Percentiles rank a stretch among this genome's conserved stretches.
phyloP scores from a whole-genome alignment of 1,140 invertebrate genomes.

The Rhopalosiphum padi region DNA sequence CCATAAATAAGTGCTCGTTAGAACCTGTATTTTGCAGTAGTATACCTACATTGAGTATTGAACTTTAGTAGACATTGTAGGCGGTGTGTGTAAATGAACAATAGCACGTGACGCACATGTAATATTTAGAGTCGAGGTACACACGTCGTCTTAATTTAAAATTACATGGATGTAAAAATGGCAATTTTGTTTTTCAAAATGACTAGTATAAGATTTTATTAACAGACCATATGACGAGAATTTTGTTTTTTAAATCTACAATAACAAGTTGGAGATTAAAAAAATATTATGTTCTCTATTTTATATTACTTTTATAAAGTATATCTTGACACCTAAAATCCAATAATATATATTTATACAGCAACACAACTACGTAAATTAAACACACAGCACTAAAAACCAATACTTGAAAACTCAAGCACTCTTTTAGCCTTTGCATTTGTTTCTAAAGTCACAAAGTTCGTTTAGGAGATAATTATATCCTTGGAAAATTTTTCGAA shows the following conservation, averaged over 20 bases:
- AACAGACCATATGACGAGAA: not conserved
- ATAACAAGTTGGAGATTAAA: not conserved
- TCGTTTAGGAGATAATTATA: not conserved
- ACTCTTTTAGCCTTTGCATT: not conserved
- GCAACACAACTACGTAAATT: not conserved
- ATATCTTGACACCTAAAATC: not conserved
- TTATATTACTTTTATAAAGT: not conserved
- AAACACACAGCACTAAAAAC: not conserved
- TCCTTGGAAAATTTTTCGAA: not conserved
- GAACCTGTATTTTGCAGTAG: not conserved
- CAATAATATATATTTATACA: not conserved
- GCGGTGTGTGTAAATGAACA: slow-evolving; percentile 18
- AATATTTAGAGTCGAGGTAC: not conserved
- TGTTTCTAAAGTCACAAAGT: not conserved
- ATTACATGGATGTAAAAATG: not conserved
- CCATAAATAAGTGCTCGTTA: slow-evolving; percentile 27
- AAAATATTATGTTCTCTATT: not conserved
- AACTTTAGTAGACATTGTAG: not conserved
- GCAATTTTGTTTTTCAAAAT: not conserved
- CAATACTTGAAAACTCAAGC: not conserved
- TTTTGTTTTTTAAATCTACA: not conserved
- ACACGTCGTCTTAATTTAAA: slow-evolving; percentile 21
- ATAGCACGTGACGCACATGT: slow-evolving; percentile 34
- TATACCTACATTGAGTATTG: not conserved
- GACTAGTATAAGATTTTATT: not conserved